Evolutionary conservation across 2,113 vertebrate species (phyloP), one percentile per base, ranked within the genome.

Genomic region (Dipodomys spectabilis): DNA sequence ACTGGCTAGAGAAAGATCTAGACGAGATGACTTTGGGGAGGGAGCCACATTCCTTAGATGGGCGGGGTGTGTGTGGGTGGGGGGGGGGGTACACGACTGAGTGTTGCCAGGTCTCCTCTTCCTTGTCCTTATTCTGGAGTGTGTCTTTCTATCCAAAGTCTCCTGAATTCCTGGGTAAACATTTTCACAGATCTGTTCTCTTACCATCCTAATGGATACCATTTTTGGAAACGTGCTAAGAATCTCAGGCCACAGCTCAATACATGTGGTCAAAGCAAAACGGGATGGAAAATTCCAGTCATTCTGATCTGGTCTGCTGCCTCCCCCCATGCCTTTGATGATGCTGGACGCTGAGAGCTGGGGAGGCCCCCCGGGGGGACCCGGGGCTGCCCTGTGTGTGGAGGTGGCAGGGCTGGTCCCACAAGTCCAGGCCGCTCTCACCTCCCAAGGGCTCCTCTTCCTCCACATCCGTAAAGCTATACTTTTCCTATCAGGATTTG

Each of bases 381-480:
- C 20, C 81, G 73, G 9, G 68, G 90, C 91, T 39, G 60, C 18
- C 3, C 77, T 12, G 71, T 4, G 39, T 39, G 39, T 39, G 65
- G 64, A 72, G 9, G 23, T 0, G 18, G 93, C 94, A 53, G 9
- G 3, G 92, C 94, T 93, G 79, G 39, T 68, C 78, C 87, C 73
- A 84, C 92, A 92, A 72, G 44, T 1, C 0, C 89, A 91, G 39
- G 86, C 96, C 92, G 93, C 91, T 97, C 92, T 60, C 83, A 86
- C 94, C 98, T 97, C 95, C 12, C 0, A 93, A 95, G 96, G 95
- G 96, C 92, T 94, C 95, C 88, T 95, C 89, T 73, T 95, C 92
- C 91, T 94, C 96, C 96, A 96, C 96, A 74, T 96, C 97, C 88
- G 77, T 98, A 98, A 98, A 98, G 98, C 98, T 98, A 98, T 98